Evolutionary conservation across 2,888 invertebrate genomes (phyloP).

Genomic region (Caenorhabditis sinica): DNA sequence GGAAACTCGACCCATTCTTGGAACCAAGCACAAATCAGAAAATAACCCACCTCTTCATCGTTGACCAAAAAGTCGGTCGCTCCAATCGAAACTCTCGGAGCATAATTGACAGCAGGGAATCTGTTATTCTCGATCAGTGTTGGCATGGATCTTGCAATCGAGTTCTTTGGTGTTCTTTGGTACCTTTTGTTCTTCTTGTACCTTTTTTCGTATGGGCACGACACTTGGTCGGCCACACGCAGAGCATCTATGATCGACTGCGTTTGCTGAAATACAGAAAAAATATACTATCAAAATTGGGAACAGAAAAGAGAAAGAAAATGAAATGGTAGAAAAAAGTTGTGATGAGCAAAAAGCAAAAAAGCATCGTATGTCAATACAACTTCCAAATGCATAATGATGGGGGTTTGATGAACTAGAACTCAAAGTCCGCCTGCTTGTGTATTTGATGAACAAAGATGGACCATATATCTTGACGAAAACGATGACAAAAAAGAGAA

Average conservation of each 20-base stretch:
- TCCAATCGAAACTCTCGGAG: conserved; percentile 42
- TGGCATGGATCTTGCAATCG: conserved; percentile 58
- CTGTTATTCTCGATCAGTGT: conserved; percentile 48
- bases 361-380: conserved; percentile 37
- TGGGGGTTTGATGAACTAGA: conserved; percentile 18
- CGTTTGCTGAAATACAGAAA: conserved; percentile 68
- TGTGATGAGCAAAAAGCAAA: conserved; percentile 18
- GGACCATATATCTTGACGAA: conserved; percentile 32
- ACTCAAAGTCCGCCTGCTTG: conserved; percentile 21
- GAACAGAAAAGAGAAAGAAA: neutral
- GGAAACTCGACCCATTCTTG: neutral
- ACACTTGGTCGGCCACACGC: conserved; percentile 68
- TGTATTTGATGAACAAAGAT: conserved; percentile 25
- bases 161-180: conserved; percentile 32
- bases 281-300: neutral
- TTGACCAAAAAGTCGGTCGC: conserved; percentile 31
- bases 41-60: conserved; percentile 49
- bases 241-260: conserved; percentile 67
- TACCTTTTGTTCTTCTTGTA: conserved; percentile 58
- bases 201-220: conserved; percentile 66
- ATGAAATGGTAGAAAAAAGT: neutral
- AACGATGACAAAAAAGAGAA: neutral
- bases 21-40: too few species aligned
- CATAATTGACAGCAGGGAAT: conserved; percentile 26
- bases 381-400: conserved; percentile 61